These are phyloP conservation scores for Pygoscelis adeliae DNA, from an alignment of 2,113 vertebrate genomes.

Conservation along the genomic window DNA sequence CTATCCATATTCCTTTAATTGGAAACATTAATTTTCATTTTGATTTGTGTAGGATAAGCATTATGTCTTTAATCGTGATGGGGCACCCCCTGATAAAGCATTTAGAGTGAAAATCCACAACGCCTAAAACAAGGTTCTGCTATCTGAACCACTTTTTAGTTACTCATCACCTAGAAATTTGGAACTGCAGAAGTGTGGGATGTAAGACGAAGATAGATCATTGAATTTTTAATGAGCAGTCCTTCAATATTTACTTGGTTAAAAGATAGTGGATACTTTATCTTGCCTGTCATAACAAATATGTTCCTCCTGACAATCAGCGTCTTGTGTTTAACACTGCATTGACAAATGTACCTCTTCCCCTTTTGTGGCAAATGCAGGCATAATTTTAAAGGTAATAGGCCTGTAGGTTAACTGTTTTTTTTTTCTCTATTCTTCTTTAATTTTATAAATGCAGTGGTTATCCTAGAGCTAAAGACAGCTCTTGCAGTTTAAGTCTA, in stretches of 20 bases:
- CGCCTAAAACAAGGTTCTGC: not conserved
- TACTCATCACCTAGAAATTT: not conserved
- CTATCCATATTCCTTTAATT: not conserved
- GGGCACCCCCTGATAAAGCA: not conserved
- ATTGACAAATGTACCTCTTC: not conserved
- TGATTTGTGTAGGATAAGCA: not conserved
- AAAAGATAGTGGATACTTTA: slow-evolving; percentile 24
- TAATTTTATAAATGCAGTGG: not conserved
- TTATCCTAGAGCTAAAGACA: not conserved
- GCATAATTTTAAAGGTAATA: not conserved
- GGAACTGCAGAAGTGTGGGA: not conserved
- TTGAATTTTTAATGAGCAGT: slow-evolving; percentile 7
- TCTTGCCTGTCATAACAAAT: slow-evolving; percentile 55
- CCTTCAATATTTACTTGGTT: slow-evolving; percentile 27
- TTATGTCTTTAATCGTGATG: not conserved
- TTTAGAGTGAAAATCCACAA: not conserved
- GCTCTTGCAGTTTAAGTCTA: not conserved
- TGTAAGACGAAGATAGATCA: not conserved
- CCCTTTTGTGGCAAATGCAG: not conserved
- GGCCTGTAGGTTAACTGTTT: not conserved
- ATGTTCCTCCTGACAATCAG: slow-evolving; percentile 15
- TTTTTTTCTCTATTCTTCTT: not conserved
- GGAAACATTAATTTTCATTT: not conserved
- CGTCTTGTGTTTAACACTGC: not conserved
- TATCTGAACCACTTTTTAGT: not conserved